A percentile compares a stretch with the other conserved stretches of the same genome.
Evolutionary conservation across 2,888 invertebrate species (phyloP).

Genomic region (Lithophane ornitopus): DNA sequence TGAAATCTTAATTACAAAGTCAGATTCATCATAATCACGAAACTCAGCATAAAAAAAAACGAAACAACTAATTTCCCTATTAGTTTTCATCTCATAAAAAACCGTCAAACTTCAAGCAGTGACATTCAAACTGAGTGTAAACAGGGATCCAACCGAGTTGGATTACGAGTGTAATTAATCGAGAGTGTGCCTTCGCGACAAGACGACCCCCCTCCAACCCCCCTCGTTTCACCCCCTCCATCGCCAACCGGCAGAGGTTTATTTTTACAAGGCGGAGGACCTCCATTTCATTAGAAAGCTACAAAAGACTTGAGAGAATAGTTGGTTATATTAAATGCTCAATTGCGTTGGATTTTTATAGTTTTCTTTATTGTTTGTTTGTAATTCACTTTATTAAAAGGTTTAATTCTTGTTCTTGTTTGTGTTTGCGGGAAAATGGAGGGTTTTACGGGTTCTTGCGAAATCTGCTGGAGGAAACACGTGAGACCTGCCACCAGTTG

Average conservation of each 20-base stretch:
- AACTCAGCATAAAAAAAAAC: background rate
- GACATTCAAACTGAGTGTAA: constrained; percentile 52
- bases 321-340: constrained; percentile 69
- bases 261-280: constrained; percentile 73
- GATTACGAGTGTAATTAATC: constrained; percentile 80
- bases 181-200: constrained; percentile 75
- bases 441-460: background rate
- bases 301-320: constrained; percentile 70
- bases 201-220: constrained; percentile 41
- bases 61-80: background rate
- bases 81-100: constrained; percentile 32
- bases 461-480: background rate
- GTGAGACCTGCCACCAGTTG: background rate
- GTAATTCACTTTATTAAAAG: constrained; percentile 43
- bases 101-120: constrained; percentile 38
- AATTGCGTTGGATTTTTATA: constrained; percentile 57
- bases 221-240: constrained; percentile 4
- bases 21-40: background rate
- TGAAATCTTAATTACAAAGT: constrained; percentile 2
- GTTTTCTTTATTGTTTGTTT: constrained; percentile 50
- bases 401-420: constrained; percentile 30
- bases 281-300: constrained; percentile 78
- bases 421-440: background rate
- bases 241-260: constrained; percentile 56
- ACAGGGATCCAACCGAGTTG: constrained; percentile 63